Evolutionary conservation across 64 coral and sea anemone genomes (phyloP).

Genomic region (Cladopsammia gracilis): DNA sequence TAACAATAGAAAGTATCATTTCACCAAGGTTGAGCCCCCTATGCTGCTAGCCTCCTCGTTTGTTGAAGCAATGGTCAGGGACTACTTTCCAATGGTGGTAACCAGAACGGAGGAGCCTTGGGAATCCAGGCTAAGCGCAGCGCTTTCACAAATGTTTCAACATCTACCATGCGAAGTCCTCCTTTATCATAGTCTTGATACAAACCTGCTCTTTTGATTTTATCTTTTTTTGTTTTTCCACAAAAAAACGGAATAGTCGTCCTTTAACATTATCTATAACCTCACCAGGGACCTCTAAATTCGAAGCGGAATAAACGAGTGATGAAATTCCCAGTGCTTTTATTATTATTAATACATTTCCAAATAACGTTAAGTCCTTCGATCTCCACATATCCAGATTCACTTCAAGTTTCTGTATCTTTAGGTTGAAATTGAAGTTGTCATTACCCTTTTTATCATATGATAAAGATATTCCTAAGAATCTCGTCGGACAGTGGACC

Average conservation of each 20-base stretch:
- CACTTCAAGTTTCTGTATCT: neutral
- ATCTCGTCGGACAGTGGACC: neutral
- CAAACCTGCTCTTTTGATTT: constrained; percentile 1
- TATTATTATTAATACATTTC: constrained; percentile 1
- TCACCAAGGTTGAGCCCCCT: no score
- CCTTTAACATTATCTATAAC: neutral
- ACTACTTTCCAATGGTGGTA: neutral
- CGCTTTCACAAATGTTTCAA: constrained; percentile 7
- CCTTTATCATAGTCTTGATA: constrained; percentile 14
- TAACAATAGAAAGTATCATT: no score
- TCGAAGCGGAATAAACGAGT: neutral
- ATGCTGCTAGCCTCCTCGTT: neutral
- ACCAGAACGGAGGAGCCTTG: neutral
- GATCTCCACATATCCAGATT: neutral
- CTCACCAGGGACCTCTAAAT: neutral
- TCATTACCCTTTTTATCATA: neutral
- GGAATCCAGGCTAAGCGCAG: constrained; percentile 4
- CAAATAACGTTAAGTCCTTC: neutral
- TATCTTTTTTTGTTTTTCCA: constrained; percentile 19
- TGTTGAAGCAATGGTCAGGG: neutral
- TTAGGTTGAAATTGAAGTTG: constrained; percentile 15
- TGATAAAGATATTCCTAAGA: neutral
- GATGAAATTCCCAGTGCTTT: constrained; percentile 1
- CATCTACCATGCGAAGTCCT: neutral
- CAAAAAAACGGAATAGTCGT: neutral